Evolutionary conservation across 2,888 invertebrate species (phyloP).

Genomic region (Melinopterus prodromus): DNA sequence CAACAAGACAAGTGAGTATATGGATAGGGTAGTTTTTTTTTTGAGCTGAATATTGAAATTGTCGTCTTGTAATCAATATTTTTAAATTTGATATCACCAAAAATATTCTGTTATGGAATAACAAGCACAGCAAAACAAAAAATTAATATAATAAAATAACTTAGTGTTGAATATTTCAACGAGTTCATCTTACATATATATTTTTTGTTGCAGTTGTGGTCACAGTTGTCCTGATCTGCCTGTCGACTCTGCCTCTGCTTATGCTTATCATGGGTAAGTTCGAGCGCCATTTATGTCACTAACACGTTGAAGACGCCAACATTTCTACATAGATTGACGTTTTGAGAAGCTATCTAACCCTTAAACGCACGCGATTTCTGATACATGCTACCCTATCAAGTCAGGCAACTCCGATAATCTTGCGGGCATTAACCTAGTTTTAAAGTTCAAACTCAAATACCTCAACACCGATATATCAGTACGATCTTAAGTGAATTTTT

Average conservation of each 20-base stretch:
- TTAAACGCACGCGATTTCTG: background rate
- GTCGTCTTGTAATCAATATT: too few species aligned
- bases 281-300: slow-evolving; percentile 14
- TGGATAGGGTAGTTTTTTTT: too few species aligned
- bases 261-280: slow-evolving; percentile 82
- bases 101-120: too few species aligned
- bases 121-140: background rate
- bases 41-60: too few species aligned
- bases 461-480: background rate
- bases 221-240: slow-evolving; percentile 72
- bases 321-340: background rate
- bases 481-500: background rate
- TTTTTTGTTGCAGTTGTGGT: slow-evolving; percentile 70
- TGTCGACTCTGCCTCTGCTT: slow-evolving; percentile 75
- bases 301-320: background rate
- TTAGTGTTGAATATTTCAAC: slow-evolving; percentile 6
- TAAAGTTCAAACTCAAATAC: background rate
- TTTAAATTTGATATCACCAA: too few species aligned
- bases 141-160: slow-evolving; percentile 4
- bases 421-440: background rate
- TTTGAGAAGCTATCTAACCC: background rate
- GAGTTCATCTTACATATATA: background rate
- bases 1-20: slow-evolving; percentile 72
- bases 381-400: background rate
- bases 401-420: background rate